These are phyloP conservation scores for Fratercula arctica DNA, from an alignment of 2,797 vertebrate species.

Conservation along the genomic window DNA sequence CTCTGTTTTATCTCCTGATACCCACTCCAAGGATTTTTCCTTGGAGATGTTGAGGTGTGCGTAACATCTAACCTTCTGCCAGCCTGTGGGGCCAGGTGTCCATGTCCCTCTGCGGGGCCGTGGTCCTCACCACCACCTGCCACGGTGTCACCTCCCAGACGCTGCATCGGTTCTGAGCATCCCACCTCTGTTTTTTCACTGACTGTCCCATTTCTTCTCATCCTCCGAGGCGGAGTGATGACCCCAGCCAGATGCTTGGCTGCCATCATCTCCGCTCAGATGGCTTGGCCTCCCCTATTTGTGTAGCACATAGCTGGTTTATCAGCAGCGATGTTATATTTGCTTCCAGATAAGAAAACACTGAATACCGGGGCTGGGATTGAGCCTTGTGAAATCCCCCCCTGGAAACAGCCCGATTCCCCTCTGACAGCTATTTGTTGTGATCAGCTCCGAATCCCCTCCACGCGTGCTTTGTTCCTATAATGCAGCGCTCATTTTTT, in stretches of 20 bases:
- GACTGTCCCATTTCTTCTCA: not conserved
- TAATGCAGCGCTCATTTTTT: not conserved
- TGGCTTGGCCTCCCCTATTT: not conserved
- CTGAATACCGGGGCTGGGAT: not conserved
- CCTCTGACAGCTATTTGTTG: not conserved
- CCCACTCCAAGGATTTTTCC: not conserved
- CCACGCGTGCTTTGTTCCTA: not conserved
- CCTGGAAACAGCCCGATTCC: not conserved
- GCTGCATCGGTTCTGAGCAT: not conserved
- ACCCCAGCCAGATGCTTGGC: not conserved
- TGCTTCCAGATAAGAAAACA: conserved; percentile 23
- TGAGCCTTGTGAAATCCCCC: not conserved
- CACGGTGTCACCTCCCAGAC: accelerated
- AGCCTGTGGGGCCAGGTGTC: accelerated
- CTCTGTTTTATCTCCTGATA: not conserved
- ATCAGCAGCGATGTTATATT: not conserved
- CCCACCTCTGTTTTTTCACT: not conserved
- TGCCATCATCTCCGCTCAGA: not conserved
- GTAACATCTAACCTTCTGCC: not conserved
- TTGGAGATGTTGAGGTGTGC: not conserved
- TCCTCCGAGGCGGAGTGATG: not conserved
- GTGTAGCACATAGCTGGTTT: not conserved
- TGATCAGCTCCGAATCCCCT: not conserved
- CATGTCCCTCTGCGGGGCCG: accelerated
- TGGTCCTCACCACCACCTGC: not conserved